Conservation (phyloP, 2,113 vertebrate genomes). For the Girardinichthys multiradiatus region DNA sequence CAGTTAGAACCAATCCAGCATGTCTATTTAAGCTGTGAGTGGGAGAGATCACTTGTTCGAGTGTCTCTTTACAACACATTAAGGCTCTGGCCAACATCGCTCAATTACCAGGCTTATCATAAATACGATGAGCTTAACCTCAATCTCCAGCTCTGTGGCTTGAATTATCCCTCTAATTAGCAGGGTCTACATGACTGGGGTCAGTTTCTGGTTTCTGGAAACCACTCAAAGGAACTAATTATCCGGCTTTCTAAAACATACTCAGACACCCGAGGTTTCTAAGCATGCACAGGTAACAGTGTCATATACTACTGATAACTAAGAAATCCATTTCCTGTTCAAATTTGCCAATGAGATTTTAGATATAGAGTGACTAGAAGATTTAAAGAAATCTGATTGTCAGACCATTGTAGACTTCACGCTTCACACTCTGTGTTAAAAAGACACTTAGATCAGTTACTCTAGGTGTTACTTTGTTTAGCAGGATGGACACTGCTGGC, state of each 20-base stretch:
- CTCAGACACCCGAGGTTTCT: conserved; percentile 1
- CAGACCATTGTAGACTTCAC: neutral
- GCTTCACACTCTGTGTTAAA: conserved; percentile 39
- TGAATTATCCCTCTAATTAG: conserved; percentile 67
- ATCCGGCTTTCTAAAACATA: conserved; percentile 62
- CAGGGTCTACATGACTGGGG: conserved; percentile 45
- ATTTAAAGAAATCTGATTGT: no score
- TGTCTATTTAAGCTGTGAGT: conserved; percentile 34
- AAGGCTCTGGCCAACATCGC: conserved; percentile 41
- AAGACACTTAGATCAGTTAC: conserved; percentile 25
- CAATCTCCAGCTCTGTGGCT: conserved; percentile 53
- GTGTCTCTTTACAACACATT: conserved; percentile 44
- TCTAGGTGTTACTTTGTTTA: conserved; percentile 42
- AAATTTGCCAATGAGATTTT: conserved; percentile 14
- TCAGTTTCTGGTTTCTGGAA: conserved; percentile 65
- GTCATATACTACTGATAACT: conserved; percentile 41
- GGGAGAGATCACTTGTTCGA: conserved; percentile 47
- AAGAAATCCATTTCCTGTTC: conserved; percentile 51
- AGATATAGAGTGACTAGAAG: neutral
- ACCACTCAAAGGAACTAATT: conserved; percentile 58
- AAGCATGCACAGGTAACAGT: conserved; percentile 29
- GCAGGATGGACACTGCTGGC: no score
- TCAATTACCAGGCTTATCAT: conserved; percentile 66
- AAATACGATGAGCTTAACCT: conserved; percentile 66
- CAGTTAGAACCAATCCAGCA: conserved; percentile 5